Evolutionary conservation across 2,888 invertebrate species (phyloP).

Genomic region (Brachypalpus laphriformis): DNA sequence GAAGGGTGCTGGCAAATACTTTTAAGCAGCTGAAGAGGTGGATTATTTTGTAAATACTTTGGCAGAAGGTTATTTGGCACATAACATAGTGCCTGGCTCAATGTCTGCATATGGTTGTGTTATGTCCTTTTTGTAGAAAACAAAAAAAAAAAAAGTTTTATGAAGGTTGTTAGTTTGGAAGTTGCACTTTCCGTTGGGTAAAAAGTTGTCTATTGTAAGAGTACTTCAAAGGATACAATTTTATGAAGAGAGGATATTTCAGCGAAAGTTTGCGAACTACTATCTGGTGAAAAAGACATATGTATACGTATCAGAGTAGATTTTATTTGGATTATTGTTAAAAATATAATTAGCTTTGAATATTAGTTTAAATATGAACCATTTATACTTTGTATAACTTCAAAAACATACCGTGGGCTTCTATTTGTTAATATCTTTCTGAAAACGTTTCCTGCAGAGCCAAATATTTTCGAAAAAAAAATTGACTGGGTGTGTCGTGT

Average conservation of each 20-base stretch:
- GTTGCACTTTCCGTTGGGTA: conserved; percentile 17
- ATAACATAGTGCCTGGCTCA: conserved; percentile 38
- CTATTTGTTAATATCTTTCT: too few species aligned
- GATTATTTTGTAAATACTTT: conserved; percentile 72
- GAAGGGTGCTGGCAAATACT: conserved; percentile 39
- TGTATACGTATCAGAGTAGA: too few species aligned
- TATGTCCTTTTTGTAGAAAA: conserved; percentile 19
- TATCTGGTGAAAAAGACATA: too few species aligned
- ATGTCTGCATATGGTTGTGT: conserved; percentile 39
- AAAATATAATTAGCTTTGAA: too few species aligned
- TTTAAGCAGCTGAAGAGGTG: conserved; percentile 43
- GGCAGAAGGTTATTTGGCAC: conserved; percentile 73
- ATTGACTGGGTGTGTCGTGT: too few species aligned
- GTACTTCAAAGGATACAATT: conserved; percentile 44
- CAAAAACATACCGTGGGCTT: too few species aligned
- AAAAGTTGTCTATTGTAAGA: conserved; percentile 52
- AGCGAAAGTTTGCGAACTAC: neutral
- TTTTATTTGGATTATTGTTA: too few species aligned
- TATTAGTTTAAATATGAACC: too few species aligned
- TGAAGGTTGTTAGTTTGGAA: conserved; percentile 54
- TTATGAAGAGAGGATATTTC: conserved; percentile 30
- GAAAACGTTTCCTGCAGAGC: too few species aligned
- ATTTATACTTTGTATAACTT: too few species aligned
- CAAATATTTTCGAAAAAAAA: too few species aligned
- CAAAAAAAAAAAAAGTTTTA: conserved; percentile 10